A percentile compares a stretch with the other conserved stretches of the same genome.
Evolutionary conservation across 64 coral and sea anemone genomes (phyloP).

Genomic region (Porites lutea): DNA sequence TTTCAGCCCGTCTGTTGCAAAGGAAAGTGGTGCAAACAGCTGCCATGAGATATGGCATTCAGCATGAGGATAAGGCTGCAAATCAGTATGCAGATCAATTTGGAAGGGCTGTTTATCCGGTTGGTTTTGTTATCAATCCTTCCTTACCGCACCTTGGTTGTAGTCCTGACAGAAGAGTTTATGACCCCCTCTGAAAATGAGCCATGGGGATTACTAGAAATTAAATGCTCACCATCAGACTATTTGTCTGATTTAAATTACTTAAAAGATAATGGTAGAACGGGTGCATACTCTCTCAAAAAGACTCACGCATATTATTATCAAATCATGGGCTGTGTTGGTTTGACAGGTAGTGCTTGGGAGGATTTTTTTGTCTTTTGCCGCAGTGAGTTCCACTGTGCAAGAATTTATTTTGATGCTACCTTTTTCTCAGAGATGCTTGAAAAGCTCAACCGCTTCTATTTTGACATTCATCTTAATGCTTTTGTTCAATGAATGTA

Average conservation of each 20-base stretch:
- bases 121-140: conserved; percentile 53
- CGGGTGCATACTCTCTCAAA: background rate
- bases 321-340: conserved; percentile 46
- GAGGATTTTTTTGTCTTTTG: conserved; percentile 54
- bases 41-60: conserved; percentile 44
- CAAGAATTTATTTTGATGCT: conserved; percentile 35
- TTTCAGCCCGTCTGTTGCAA: conserved; percentile 16
- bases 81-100: conserved; percentile 18
- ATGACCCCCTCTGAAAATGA: conserved; percentile 31
- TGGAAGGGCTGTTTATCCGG: conserved; percentile 7
- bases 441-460: conserved; percentile 27
- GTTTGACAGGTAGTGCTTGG: conserved; percentile 21
- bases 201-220: conserved; percentile 32
- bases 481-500: too few relatives aligned
- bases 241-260: conserved; percentile 12
- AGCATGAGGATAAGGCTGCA: conserved; percentile 37
- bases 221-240: conserved; percentile 39
- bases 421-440: conserved; percentile 19
- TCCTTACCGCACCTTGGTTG: conserved; percentile 39
- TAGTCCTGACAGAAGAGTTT: conserved; percentile 19
- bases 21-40: conserved; percentile 28
- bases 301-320: conserved; percentile 30
- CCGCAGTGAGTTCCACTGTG: conserved; percentile 3
- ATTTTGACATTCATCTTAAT: conserved; percentile 13
- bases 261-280: background rate